Conservation (phyloP, 2,113 vertebrate species). For the Chaetorhynchus papuensis region DNA sequence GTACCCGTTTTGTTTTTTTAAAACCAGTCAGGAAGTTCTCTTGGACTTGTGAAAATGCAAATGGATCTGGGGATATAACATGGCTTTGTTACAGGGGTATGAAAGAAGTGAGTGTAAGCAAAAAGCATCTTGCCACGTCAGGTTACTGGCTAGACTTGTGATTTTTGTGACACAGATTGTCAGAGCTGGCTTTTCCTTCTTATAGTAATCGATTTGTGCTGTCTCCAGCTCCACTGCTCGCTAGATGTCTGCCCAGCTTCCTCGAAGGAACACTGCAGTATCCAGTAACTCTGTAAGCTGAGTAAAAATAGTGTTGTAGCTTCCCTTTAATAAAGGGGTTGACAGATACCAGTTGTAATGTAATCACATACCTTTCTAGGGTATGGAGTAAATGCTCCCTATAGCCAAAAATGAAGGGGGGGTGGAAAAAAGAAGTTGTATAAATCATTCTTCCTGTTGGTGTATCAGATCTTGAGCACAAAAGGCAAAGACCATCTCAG, state of each 20-base stretch:
- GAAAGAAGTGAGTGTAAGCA: neutral
- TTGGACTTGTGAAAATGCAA: neutral
- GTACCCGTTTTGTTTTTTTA: neutral
- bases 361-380: neutral
- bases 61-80: neutral
- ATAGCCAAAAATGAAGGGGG: neutral
- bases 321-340: neutral
- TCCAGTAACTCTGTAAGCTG: neutral
- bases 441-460: conserved; percentile 1
- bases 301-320: neutral
- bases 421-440: neutral
- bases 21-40: neutral
- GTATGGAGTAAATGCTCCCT: neutral
- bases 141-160: conserved; percentile 20
- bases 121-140: conserved; percentile 26
- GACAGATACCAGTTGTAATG: neutral
- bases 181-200: neutral
- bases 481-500: conserved; percentile 36
- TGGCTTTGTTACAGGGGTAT: neutral
- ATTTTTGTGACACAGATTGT: neutral
- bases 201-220: neutral
- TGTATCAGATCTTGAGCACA: conserved; percentile 6
- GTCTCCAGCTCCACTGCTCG: neutral
- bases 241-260: conserved; percentile 27
- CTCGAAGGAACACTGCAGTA: conserved; percentile 24